phyloP scores from a whole-genome alignment of 2,113 vertebrate species.

The Antennarius striatus region DNA sequence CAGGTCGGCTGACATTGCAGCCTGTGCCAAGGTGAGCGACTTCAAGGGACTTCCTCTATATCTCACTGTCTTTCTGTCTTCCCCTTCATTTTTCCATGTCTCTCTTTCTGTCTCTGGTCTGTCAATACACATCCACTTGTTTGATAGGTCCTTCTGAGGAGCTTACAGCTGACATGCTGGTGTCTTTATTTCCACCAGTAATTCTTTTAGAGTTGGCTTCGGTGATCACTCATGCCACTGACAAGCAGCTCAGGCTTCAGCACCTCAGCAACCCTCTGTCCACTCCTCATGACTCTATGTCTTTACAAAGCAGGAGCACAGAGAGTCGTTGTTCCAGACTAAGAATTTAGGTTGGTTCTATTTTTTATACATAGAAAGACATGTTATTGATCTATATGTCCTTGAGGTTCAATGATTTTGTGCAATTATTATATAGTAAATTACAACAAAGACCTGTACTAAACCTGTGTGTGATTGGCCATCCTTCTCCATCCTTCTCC shows the following conservation, averaged over 20 bases:
- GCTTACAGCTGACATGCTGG: slow-evolving; percentile 88
- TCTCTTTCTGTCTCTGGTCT: slow-evolving; percentile 80
- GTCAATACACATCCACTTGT: slow-evolving; percentile 95
- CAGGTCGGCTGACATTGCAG: slow-evolving; percentile 93
- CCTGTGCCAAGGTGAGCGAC: slow-evolving; percentile 97
- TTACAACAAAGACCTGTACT: not conserved
- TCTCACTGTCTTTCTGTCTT: slow-evolving; percentile 73
- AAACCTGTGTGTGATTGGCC: too few species aligned
- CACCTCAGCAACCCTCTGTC: slow-evolving; percentile 59
- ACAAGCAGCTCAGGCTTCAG: slow-evolving; percentile 67
- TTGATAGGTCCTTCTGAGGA: slow-evolving; percentile 90
- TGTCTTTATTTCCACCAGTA: slow-evolving; percentile 93
- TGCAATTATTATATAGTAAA: slow-evolving; percentile 19
- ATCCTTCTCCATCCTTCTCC: too few species aligned
- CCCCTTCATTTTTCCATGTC: slow-evolving; percentile 77
- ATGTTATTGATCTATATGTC: slow-evolving; percentile 32
- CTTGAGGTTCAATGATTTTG: slow-evolving; percentile 9
- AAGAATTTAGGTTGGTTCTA: slow-evolving; percentile 55
- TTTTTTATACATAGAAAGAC: slow-evolving; percentile 39
- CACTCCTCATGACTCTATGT: slow-evolving; percentile 59
- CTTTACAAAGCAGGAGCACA: slow-evolving; percentile 46
- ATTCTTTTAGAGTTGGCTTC: slow-evolving; percentile 84
- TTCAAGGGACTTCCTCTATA: slow-evolving; percentile 81
- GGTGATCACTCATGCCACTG: slow-evolving; percentile 78
- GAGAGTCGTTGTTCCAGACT: slow-evolving; percentile 20